Evolutionary conservation across 2,888 invertebrate genomes (phyloP), one percentile per base, ranked within the genome.

Genomic region (Holacanthella duospinosa): DNA sequence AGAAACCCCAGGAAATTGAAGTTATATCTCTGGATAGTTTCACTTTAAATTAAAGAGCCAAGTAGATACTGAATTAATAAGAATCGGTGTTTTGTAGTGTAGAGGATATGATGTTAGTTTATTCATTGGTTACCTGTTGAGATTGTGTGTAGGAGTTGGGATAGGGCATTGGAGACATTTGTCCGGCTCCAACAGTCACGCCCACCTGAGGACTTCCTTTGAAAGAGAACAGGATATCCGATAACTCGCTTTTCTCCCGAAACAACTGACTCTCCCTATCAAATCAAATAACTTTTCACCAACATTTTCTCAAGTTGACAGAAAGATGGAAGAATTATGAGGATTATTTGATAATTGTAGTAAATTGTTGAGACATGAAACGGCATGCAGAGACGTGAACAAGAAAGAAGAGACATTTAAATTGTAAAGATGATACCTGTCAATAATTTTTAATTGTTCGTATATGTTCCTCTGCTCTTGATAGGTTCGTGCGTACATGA

Each of bases 201-300:
- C 91, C 70, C 24, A 68, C 65, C 62, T 70, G 71, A 21, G 72
- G 71, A 19, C 69, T 69, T 21, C 66, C 89, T 76, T 92, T 92
- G 73, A 92, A 79, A 0, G 90, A 89, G 74, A 92, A 81, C 55
- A 93, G 82, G 68, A 91, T 91, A 78, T 92, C 91, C n/a, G 91
- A 89, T 74, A 90, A 86, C 74, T 89, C 89, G 74, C 75, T 61
- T 64, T 68, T 71, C 21, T 72, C 73, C 27, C 71, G 71, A 67
- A 68, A 72, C 62, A 71, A 63, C 55, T 68, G 64, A 66, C 65
- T 63, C 21, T 68, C 71, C 58, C 70, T 71, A 43, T 27, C 57
- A 36, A 53, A 29, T 16, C 53, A 12, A 53, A 60, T 21, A n/a
- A n/a, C n/a, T n/a, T n/a, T n/a, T 44, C 53, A 29, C 25, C 60